Percentiles rank a stretch among this genome's conserved stretches.
Conservation (phyloP, 1,140 invertebrate genomes). For the Colletes gigas region DNA sequence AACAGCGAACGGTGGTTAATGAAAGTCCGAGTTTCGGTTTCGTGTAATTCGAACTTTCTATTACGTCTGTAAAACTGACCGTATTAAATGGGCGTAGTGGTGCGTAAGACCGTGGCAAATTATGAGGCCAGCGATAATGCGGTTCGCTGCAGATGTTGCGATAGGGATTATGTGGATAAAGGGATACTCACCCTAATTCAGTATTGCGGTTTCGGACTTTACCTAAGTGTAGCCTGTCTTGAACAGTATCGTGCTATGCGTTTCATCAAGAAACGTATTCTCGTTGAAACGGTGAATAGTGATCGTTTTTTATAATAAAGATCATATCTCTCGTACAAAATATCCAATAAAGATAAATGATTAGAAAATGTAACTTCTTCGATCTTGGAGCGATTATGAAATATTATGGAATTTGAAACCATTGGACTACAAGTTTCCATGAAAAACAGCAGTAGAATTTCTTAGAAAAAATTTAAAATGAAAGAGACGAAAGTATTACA, state of each 20-base stretch:
- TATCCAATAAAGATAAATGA: too few species aligned
- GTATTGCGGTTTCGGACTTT: background rate
- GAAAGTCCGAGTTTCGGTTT: background rate
- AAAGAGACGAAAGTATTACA: too few species aligned
- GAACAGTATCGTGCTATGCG: background rate
- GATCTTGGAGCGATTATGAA: too few species aligned
- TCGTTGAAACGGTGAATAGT: too few species aligned
- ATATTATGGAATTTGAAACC: too few species aligned
- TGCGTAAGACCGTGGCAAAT: slow-evolving; percentile 5
- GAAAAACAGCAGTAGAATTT: too few species aligned
- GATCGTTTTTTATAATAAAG: too few species aligned
- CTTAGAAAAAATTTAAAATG: too few species aligned
- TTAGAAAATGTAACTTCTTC: too few species aligned
- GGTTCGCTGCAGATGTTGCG: slow-evolving; percentile 10
- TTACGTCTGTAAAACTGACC: background rate
- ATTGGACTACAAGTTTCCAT: too few species aligned
- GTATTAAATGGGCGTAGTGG: background rate
- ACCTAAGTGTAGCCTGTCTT: background rate
- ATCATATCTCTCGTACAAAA: too few species aligned
- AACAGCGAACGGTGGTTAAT: background rate
- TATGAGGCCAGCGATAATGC: background rate
- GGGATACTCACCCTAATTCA: background rate
- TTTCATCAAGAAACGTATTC: too few species aligned
- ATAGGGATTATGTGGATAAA: background rate
- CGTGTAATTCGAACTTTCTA: background rate